Percentiles rank a stretch among this genome's conserved stretches.
phyloP scores from a whole-genome alignment of 2,888 invertebrate genomes.

The Andrena flavipes region DNA sequence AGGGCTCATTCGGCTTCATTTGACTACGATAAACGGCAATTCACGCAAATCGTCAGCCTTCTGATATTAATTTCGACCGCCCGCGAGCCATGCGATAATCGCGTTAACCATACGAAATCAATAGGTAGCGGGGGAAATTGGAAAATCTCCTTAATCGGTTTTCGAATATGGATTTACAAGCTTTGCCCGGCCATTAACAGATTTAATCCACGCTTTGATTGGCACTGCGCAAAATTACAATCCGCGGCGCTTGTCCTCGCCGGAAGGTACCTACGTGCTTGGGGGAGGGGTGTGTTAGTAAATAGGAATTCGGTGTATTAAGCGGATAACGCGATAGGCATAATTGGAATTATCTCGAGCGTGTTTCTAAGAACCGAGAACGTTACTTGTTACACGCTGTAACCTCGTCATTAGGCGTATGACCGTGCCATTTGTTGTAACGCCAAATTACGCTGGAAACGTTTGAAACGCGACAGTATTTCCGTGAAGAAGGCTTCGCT shows the following conservation, averaged over 20 bases:
- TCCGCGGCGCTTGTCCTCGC: slow-evolving; percentile 45
- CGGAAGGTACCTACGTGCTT: slow-evolving; percentile 26
- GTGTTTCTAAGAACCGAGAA: slow-evolving; percentile 37
- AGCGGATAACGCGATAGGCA: slow-evolving; percentile 40
- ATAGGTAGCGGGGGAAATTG: slow-evolving; percentile 69
- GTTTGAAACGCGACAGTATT: not conserved
- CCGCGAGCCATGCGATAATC: slow-evolving; percentile 61
- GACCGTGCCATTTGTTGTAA: slow-evolving; percentile 13
- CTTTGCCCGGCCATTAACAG: slow-evolving; percentile 66
- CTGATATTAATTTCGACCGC: slow-evolving; percentile 75
- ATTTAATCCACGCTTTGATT: slow-evolving; percentile 69
- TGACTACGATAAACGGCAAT: slow-evolving; percentile 72
- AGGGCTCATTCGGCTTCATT: slow-evolving; percentile 66
- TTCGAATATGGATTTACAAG: slow-evolving; percentile 71
- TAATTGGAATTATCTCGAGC: slow-evolving; percentile 53
- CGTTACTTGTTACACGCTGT: not conserved
- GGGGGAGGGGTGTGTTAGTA: slow-evolving; percentile 18
- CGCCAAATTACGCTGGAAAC: not conserved
- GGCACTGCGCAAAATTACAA: slow-evolving; percentile 63
- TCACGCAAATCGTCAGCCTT: slow-evolving; percentile 69
- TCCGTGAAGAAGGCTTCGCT: not conserved
- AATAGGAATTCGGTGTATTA: slow-evolving; percentile 55
- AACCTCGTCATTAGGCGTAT: not conserved
- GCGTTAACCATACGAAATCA: slow-evolving; percentile 69
- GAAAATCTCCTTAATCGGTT: slow-evolving; percentile 71